Percentiles rank a stretch among this genome's conserved stretches.
phyloP scores from a whole-genome alignment of 1,140 invertebrate species.

The Brachionus manjavacas region DNA sequence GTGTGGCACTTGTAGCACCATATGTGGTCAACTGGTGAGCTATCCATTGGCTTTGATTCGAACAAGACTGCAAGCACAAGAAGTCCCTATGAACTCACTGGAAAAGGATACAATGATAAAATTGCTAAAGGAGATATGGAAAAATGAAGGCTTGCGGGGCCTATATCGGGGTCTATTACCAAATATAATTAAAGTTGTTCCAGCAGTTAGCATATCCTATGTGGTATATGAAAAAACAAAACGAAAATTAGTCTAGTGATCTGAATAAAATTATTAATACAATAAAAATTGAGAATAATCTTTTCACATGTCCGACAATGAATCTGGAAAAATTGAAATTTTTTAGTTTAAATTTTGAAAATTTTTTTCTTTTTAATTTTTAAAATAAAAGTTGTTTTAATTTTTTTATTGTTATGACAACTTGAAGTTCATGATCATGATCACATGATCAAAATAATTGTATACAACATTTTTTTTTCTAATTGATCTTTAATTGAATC shows the following conservation, averaged over 20 bases:
- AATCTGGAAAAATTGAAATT: neutral
- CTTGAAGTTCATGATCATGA: too few relatives aligned
- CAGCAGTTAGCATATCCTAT: slow-evolving; percentile 92
- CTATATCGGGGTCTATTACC: slow-evolving; percentile 92
- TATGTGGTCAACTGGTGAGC: slow-evolving; percentile 89
- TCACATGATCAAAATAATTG: too few relatives aligned
- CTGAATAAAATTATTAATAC: neutral
- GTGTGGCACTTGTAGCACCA: slow-evolving; percentile 86
- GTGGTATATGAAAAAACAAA: slow-evolving; percentile 79
- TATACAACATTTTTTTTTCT: too few relatives aligned
- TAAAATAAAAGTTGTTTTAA: neutral
- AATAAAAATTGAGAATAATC: neutral
- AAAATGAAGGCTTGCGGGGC: slow-evolving; percentile 78
- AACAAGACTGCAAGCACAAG: slow-evolving; percentile 89
- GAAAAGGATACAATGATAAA: neutral
- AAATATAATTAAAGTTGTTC: slow-evolving; percentile 83
- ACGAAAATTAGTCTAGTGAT: neutral
- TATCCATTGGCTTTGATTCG: slow-evolving; percentile 92
- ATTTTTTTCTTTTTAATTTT: neutral
- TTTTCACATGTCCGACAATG: neutral
- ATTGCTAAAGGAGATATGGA: slow-evolving; percentile 71
- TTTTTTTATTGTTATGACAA: neutral
- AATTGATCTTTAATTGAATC: too few relatives aligned
- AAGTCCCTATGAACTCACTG: slow-evolving; percentile 42
- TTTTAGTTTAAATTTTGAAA: neutral